Conservation (phyloP, 2,113 vertebrate species). For the Lontra canadensis region DNA sequence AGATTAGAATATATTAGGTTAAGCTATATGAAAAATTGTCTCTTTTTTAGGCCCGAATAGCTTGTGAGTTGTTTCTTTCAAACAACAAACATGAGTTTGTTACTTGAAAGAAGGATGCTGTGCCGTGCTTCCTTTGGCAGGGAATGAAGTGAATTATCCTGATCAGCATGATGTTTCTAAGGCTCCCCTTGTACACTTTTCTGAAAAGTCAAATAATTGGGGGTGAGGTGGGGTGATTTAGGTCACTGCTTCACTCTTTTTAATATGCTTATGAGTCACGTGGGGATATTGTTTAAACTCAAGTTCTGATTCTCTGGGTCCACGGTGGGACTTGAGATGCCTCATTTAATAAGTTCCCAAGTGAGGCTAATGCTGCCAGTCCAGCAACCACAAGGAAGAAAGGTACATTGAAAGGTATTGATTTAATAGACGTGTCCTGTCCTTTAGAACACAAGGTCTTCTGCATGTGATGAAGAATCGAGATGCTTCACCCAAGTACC, state of each 20-base stretch:
- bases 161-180: not conserved
- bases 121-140: not conserved
- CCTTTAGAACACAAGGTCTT: not conserved
- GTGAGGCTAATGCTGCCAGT: not conserved
- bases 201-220: not conserved
- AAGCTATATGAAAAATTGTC: not conserved
- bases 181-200: not conserved
- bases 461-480: not conserved
- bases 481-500: not conserved
- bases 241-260: not conserved
- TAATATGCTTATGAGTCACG: not conserved
- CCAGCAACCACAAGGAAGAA: not conserved
- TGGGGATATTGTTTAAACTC: not conserved
- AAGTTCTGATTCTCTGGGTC: not conserved
- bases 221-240: not conserved
- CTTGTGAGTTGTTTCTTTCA: constrained; percentile 24
- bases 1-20: constrained; percentile 3
- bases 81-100: not conserved
- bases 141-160: not conserved
- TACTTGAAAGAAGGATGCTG: not conserved
- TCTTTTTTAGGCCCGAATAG: not conserved
- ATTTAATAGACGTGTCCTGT: not conserved
- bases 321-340: not conserved
- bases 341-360: not conserved
- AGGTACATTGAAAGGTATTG: not conserved